Percentiles rank a stretch among this genome's conserved stretches.
Evolutionary conservation across 2,113 vertebrate genomes (phyloP).

Genomic region (Alectura lathami): DNA sequence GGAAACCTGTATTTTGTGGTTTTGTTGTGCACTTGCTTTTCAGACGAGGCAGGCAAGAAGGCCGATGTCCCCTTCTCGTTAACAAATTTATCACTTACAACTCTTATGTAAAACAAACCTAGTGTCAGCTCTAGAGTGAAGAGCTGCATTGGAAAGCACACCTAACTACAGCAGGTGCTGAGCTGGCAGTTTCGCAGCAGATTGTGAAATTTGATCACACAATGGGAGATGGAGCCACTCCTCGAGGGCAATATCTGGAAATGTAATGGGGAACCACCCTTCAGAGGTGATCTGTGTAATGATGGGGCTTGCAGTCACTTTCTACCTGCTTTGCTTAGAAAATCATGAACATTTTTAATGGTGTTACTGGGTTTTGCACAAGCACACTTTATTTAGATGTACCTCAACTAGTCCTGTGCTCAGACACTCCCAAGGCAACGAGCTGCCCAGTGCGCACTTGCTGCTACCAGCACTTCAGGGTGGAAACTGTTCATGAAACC

Average conservation of each 20-base stretch:
- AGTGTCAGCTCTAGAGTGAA: background rate
- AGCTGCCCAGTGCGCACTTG: background rate
- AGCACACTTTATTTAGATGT: slow-evolving; percentile 47
- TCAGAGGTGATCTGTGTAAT: slow-evolving; percentile 56
- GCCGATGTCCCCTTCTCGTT: background rate
- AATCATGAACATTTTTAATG: slow-evolving; percentile 58
- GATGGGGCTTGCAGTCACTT: slow-evolving; percentile 64
- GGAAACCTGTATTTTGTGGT: slow-evolving; percentile 42
- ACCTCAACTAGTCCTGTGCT: background rate
- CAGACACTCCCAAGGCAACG: slow-evolving; percentile 27
- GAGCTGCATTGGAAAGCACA: slow-evolving; percentile 33
- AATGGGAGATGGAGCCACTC: slow-evolving; percentile 67
- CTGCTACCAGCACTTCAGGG: background rate
- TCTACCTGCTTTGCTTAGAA: slow-evolving; percentile 71
- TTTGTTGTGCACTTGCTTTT: background rate
- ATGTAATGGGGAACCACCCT: slow-evolving; percentile 61
- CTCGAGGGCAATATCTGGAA: slow-evolving; percentile 67
- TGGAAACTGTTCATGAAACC: background rate
- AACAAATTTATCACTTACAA: background rate
- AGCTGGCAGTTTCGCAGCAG: slow-evolving; percentile 61
- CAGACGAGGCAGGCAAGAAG: background rate
- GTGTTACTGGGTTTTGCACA: slow-evolving; percentile 46
- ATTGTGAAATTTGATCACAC: slow-evolving; percentile 67
- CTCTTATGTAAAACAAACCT: background rate
- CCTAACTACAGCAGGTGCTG: slow-evolving; percentile 42